These are phyloP conservation scores for Dasyurus viverrinus DNA, from an alignment of 2,113 vertebrate genomes.

Conservation along the genomic window DNA sequence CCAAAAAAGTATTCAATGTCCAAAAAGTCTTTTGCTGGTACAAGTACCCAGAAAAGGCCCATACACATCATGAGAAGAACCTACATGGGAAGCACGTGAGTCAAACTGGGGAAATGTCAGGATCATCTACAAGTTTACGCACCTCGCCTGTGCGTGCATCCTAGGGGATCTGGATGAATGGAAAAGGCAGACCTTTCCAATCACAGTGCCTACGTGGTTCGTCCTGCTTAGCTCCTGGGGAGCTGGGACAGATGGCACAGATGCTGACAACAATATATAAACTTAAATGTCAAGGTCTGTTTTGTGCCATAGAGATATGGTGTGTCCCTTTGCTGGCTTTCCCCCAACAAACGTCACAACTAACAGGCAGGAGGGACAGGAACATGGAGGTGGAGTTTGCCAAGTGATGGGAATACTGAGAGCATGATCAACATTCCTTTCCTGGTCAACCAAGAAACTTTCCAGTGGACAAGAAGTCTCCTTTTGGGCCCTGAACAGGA, in stretches of 20 bases:
- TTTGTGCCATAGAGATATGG: constrained; percentile 6
- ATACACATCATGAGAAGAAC: neutral
- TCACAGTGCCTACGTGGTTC: neutral
- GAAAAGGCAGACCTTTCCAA: neutral
- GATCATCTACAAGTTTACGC: neutral
- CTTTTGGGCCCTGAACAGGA: neutral
- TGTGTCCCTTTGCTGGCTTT: constrained; percentile 26
- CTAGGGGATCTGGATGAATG: neutral
- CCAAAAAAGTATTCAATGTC: constrained; percentile 1
- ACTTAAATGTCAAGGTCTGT: constrained; percentile 70
- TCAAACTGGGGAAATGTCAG: neutral
- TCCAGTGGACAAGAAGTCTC: neutral
- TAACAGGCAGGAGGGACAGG: constrained; percentile 30
- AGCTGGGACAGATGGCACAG: constrained; percentile 5
- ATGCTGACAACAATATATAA: constrained; percentile 31
- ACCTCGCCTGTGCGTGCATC: neutral
- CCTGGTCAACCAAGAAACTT: neutral
- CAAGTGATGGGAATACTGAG: constrained; percentile 22
- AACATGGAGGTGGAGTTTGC: neutral
- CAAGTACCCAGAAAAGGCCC: neutral
- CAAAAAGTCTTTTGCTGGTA: neutral
- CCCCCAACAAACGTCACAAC: constrained; percentile 25
- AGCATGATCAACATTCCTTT: constrained; percentile 7
- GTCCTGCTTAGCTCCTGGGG: neutral
- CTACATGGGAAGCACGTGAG: neutral